Evolutionary conservation across 1,140 invertebrate species (phyloP), one percentile per base, ranked within the genome.

Genomic region (Euura lappo): DNA sequence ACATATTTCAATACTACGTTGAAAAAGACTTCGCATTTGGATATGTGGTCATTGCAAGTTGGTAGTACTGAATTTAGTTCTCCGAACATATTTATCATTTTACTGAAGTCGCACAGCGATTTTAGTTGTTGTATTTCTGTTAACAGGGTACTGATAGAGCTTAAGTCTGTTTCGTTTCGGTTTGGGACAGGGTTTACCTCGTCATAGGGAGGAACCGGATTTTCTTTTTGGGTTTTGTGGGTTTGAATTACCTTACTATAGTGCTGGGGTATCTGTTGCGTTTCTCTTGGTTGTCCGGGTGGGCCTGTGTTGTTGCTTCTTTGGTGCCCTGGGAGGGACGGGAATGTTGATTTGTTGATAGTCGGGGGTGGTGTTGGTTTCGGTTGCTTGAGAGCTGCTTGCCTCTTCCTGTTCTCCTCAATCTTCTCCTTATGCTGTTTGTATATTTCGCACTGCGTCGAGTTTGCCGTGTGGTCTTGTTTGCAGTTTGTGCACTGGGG

Each of bases 401-500:
- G 45, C 46, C 7, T 13, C 28, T n/a, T 4, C 66, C 71, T 72
- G 13, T 66, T 65, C 1, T 51, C 65, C 28, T 66, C 64, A 1
- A 68, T 6, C 13, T 69, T 68, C 5, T 74, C 11, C 6, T 72
- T 65, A n/a, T 72, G 68, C 8, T 72, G 43, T 10, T 46, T 47
- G n/a, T 73, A 75, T 1, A 67, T 11, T 51, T 6, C 65, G 65
- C 75, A 78, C 44, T 67, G 45, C 8, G 6, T 46, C 13, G 47
- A 78, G 68, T 73, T 79, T 3, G 75, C 65, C 43, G 75, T 69
- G 71, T 71, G 74, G 2, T 47, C 43, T 66, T 65, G 46, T n/a
- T 46, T 60, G 68, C 79, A 78, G n/a, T 76, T 79, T 13, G 64
- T 75, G 70, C 79, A 79, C 11, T 51, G 47, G 47, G 47, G 47